These are phyloP conservation scores for Drosophila pullipes DNA, from an alignment of 2,888 invertebrate genomes.

Conservation along the genomic window DNA sequence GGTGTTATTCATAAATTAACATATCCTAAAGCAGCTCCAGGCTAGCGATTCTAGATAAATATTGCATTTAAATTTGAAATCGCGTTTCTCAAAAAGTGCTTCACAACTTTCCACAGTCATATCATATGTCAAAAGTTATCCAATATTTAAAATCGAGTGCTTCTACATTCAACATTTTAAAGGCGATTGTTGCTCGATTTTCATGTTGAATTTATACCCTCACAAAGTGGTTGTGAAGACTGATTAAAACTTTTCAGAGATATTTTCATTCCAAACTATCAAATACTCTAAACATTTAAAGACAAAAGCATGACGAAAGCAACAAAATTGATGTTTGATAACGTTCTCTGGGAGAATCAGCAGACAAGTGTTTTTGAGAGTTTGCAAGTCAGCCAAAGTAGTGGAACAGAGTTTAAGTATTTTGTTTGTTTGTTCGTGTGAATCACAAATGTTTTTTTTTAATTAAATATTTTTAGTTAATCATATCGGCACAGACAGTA, in stretches of 20 bases:
- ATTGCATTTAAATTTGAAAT: not conserved
- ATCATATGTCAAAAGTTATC: no score
- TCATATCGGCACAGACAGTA: not conserved
- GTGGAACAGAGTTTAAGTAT: constrained; percentile 1
- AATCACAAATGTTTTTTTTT: not conserved
- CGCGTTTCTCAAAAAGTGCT: not conserved
- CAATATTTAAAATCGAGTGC: not conserved
- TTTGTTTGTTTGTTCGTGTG: not conserved
- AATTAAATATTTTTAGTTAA: constrained; percentile 1
- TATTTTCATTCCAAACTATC: not conserved
- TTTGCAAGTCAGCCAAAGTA: not conserved
- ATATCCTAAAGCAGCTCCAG: not conserved
- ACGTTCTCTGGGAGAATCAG: constrained; percentile 8
- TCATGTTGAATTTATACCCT: not conserved
- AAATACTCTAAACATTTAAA: not conserved
- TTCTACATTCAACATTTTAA: not conserved
- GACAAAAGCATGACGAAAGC: not conserved
- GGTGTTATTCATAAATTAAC: not conserved
- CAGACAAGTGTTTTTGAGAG: not conserved
- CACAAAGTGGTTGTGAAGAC: not conserved
- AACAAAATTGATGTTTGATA: constrained; percentile 3
- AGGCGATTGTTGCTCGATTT: not conserved
- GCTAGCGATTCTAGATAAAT: not conserved
- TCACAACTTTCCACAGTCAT: no score
- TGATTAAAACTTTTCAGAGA: not conserved